phyloP scores from a whole-genome alignment of 1,140 invertebrate genomes.

The Leptinotarsa undecemlineata region DNA sequence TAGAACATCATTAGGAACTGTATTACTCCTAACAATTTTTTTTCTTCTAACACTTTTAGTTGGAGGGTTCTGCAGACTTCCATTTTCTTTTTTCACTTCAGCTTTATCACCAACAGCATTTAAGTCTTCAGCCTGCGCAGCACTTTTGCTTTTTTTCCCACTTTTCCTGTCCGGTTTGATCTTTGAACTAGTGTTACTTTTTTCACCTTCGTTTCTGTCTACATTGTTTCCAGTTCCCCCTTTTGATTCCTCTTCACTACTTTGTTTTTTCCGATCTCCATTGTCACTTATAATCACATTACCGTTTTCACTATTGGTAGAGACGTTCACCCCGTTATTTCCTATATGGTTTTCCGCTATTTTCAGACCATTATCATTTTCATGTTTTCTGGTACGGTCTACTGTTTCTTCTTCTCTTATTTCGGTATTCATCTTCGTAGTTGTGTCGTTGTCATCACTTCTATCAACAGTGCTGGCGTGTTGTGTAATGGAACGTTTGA shows the following conservation, averaged over 20 bases:
- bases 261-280: not conserved
- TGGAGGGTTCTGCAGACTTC: not conserved
- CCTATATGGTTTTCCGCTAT: no score
- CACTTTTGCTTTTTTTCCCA: not conserved
- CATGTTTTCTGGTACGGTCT: no score
- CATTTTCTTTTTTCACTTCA: not conserved
- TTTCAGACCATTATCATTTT: no score
- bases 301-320: not conserved
- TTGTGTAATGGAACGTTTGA: not conserved
- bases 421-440: not conserved
- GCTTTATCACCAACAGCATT: not conserved
- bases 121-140: not conserved
- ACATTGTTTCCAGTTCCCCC: not conserved
- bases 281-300: not conserved
- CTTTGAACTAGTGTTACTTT: not conserved
- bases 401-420: no score
- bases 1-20: not conserved
- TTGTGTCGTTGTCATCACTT: not conserved
- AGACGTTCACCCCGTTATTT: no score
- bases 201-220: not conserved
- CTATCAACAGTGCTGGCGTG: not conserved
- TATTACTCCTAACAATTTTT: not conserved
- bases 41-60: constrained; percentile 3
- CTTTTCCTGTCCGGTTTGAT: not conserved
- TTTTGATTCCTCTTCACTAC: not conserved